phyloP scores from a whole-genome alignment of 2,888 invertebrate genomes.

The Conomelus anceps region DNA sequence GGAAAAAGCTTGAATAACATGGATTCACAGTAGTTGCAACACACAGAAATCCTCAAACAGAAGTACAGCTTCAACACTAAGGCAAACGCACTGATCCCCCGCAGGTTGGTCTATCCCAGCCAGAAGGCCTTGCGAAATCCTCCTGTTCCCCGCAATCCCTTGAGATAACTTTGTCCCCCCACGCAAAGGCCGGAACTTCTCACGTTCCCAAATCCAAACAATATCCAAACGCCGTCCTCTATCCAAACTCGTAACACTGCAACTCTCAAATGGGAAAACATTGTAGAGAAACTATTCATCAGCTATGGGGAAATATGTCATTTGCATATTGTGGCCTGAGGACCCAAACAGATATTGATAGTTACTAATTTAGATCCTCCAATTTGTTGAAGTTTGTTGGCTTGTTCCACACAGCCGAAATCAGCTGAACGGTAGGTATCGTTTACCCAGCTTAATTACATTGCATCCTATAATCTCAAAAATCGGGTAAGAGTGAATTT shows the following conservation, averaged over 20 bases:
- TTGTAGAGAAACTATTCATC: background rate
- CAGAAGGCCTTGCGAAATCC: background rate
- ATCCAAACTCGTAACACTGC: background rate
- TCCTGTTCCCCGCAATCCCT: background rate
- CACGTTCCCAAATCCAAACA: background rate
- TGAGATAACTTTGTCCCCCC: background rate
- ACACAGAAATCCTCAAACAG: background rate
- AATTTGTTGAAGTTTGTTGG: no score
- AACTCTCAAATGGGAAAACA: background rate
- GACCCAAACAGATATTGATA: no score
- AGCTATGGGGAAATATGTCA: background rate
- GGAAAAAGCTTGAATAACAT: background rate
- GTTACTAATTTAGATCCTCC: background rate
- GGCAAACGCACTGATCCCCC: background rate
- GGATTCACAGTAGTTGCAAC: background rate
- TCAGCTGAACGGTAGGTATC: no score
- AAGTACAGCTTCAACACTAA: background rate
- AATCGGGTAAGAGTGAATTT: no score
- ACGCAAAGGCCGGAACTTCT: background rate
- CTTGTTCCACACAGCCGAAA: no score
- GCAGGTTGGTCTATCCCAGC: no score
- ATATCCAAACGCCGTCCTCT: background rate
- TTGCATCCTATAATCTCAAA: no score
- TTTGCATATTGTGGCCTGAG: background rate
- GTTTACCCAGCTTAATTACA: no score